Base-by-base conservation (phyloP, 2,888 invertebrate genomes). In the Tachina fera region DNA sequence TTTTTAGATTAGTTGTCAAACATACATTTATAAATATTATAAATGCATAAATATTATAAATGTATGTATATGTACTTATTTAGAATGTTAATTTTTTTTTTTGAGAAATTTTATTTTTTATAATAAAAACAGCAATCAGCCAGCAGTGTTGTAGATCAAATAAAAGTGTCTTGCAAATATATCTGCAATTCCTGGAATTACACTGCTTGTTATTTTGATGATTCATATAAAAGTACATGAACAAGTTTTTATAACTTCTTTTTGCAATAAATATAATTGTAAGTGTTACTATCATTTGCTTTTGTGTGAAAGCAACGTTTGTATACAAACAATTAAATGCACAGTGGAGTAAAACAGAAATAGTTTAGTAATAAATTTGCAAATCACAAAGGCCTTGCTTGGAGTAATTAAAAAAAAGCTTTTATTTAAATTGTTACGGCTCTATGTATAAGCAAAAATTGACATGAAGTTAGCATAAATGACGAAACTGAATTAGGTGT, bases 201-300 rank as follows among this genome's bases (percentile, higher is more conserved):
- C 13, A 45, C 13, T 22, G 22, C 63, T 45, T 45, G 6, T 45
- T 63, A 13, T 19, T 45, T 63, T 41, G 16, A n/a, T 63, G 61
- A 63, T 19, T 63, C 63, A 63, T 43, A 63, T 13, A 19, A 63
- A 63, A 47, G 45, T 22, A 65, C 45, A 65, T 45, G 16, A 41
- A 47, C 14, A 19, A 13, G 13, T 13, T 58, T 11, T 8, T 31
- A 11, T 14, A 58, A 31, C 19, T 53, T 53, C 19, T 53, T 53
- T 16, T 19, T 19, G 11, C 10, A 53, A 53, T 10, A 10, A 19
- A 19, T 31, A 31, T 6, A 31, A 31, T 6, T 31, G 5, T 6
- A 31, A 13, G 53, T 19, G 11, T 19, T 53, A 19, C 4, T 4
- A 53, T 53, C 11, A 53, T 53, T 53, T 53, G 19, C 22, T 53